Percentiles rank a stretch among this genome's conserved stretches.
Evolutionary conservation across 2,888 invertebrate genomes (phyloP).

Genomic region (Nasonia oneida): DNA sequence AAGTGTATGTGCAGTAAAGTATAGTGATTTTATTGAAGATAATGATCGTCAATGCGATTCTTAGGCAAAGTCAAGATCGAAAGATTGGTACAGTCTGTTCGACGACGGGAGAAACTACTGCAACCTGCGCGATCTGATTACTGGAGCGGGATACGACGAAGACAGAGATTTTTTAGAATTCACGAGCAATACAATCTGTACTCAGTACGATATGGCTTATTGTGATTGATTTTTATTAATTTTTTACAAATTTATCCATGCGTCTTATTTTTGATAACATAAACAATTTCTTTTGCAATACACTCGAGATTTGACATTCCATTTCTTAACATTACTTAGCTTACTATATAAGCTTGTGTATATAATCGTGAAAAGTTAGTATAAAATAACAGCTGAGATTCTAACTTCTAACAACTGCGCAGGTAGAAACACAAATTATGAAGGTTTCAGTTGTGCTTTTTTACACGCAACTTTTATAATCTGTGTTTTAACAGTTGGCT

Average conservation of each 20-base stretch:
- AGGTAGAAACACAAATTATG: neutral
- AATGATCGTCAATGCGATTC: neutral
- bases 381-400: neutral
- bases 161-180: conserved; percentile 65
- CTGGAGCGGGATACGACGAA: conserved; percentile 64
- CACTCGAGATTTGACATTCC: neutral
- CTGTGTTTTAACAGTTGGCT: neutral
- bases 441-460: neutral
- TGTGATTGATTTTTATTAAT: conserved; percentile 60
- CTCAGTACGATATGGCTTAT: conserved; percentile 69
- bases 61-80: conserved; percentile 69
- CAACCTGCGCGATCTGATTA: conserved; percentile 69
- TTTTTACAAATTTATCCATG: conserved; percentile 33
- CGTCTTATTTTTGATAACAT: conserved; percentile 10
- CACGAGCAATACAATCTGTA: conserved; percentile 68
- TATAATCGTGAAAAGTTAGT: neutral
- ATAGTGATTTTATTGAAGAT: neutral
- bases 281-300: neutral
- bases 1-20: conserved; percentile 11
- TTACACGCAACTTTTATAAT: neutral
- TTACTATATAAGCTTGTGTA: neutral
- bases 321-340: neutral
- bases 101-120: conserved; percentile 71
- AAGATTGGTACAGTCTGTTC: conserved; percentile 69
- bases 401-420: neutral